Percentiles rank a stretch among this genome's conserved stretches.
These are phyloP conservation scores for Rutpela maculata DNA, from an alignment of 2,888 invertebrate genomes.

Conservation along the genomic window DNA sequence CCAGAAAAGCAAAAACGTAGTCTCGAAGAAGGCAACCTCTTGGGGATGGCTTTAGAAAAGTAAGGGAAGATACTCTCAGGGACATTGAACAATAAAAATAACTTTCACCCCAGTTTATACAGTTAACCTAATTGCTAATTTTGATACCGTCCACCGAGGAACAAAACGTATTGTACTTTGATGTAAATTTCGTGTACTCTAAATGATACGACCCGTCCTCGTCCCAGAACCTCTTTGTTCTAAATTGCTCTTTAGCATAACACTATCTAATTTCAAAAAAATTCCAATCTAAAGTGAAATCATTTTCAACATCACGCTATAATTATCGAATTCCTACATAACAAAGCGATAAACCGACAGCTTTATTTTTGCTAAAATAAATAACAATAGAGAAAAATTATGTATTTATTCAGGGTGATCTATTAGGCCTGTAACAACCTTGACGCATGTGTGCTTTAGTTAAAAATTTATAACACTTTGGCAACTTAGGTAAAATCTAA, in stretches of 20 bases:
- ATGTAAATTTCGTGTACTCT: conserved; percentile 1
- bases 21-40: too few relatives aligned
- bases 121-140: background rate
- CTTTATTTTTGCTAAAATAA: too few relatives aligned
- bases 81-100: too few relatives aligned
- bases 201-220: background rate
- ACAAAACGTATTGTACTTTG: background rate
- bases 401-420: too few relatives aligned
- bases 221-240: background rate
- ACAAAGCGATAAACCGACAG: background rate
- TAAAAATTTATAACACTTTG: too few relatives aligned
- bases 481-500: too few relatives aligned
- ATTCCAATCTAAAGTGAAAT: background rate
- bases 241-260: background rate
- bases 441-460: too few relatives aligned
- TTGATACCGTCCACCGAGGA: background rate
- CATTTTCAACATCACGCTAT: background rate
- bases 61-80: too few relatives aligned
- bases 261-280: conserved; percentile 4
- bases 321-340: conserved; percentile 4
- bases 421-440: too few relatives aligned
- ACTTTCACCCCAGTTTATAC: background rate
- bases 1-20: too few relatives aligned
- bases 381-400: too few relatives aligned
- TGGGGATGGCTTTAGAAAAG: too few relatives aligned